Evolutionary conservation across 1,140 invertebrate species (phyloP).

Genomic region (Coelopa frigida): DNA sequence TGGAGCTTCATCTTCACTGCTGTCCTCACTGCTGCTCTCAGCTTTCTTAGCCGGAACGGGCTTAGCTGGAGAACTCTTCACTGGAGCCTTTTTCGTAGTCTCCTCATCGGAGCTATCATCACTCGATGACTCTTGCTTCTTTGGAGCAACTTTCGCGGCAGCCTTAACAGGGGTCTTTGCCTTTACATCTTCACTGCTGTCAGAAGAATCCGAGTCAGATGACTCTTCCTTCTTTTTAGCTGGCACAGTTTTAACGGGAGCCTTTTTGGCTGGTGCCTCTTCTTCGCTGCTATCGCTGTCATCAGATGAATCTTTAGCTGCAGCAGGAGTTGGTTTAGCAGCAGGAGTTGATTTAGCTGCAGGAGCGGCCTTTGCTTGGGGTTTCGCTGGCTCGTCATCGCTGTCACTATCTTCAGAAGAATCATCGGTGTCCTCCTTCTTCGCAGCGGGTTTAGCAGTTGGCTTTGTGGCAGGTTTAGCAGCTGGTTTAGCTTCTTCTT

Average conservation of each 20-base stretch:
- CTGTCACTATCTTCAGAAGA: not conserved
- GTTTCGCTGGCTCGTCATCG: not conserved
- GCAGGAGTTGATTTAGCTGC: conserved; percentile 11
- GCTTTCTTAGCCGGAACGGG: conserved; percentile 25
- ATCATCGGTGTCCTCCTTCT: not conserved
- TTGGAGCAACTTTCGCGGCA: conserved; percentile 2
- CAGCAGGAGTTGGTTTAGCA: not conserved
- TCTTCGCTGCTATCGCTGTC: not conserved
- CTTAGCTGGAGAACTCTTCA: conserved; percentile 27
- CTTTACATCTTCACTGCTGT: conserved; percentile 13
- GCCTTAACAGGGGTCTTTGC: not conserved
- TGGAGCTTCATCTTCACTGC: conserved; percentile 29
- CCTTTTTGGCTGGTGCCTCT: not conserved
- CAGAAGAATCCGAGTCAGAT: not conserved
- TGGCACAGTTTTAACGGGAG: conserved; percentile 15
- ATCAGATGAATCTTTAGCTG: not conserved
- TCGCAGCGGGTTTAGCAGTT: conserved; percentile 17
- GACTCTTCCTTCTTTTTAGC: conserved; percentile 13
- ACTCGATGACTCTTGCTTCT: not conserved
- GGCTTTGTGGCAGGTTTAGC: conserved; percentile 15
- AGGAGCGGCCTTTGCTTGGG: conserved; percentile 16
- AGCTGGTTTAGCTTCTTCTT: conserved; percentile 21
- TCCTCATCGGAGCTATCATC: not conserved
- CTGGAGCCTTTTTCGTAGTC: not conserved
- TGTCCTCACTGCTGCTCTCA: conserved; percentile 21